phyloP scores from a whole-genome alignment of 2,113 vertebrate genomes.

The Rhinogobius similis region DNA sequence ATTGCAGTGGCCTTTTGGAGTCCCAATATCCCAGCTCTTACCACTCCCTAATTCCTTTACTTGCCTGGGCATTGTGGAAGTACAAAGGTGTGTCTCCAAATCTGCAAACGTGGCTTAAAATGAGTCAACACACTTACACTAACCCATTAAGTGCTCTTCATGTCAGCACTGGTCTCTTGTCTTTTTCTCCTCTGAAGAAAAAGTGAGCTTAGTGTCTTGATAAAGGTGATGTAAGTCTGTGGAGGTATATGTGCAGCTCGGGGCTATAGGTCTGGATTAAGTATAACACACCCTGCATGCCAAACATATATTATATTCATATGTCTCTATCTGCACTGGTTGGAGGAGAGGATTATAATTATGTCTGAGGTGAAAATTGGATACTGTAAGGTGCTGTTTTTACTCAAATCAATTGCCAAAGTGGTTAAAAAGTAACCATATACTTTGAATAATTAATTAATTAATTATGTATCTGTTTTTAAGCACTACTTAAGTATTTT shows the following conservation, averaged over 20 bases:
- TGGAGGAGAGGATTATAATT: background rate
- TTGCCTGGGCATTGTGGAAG: constrained; percentile 66
- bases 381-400: no score
- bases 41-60: constrained; percentile 76
- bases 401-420: no score
- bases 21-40: background rate
- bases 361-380: no score
- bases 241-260: constrained; percentile 5
- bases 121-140: constrained; percentile 45
- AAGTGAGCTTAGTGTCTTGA: constrained; percentile 19
- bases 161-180: constrained; percentile 63
- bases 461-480: no score
- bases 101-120: constrained; percentile 56
- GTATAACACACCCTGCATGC: constrained; percentile 26
- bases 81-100: constrained; percentile 71
- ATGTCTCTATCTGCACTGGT: background rate
- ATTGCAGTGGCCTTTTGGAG: background rate
- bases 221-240: constrained; percentile 37
- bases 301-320: background rate
- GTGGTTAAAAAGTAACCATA: no score
- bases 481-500: no score
- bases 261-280: constrained; percentile 17
- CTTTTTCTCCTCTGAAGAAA: constrained; percentile 3
- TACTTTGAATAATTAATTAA: no score
- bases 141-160: constrained; percentile 52